Conservation (phyloP, 2,888 invertebrate species). For the Sabatieria punctata region DNA sequence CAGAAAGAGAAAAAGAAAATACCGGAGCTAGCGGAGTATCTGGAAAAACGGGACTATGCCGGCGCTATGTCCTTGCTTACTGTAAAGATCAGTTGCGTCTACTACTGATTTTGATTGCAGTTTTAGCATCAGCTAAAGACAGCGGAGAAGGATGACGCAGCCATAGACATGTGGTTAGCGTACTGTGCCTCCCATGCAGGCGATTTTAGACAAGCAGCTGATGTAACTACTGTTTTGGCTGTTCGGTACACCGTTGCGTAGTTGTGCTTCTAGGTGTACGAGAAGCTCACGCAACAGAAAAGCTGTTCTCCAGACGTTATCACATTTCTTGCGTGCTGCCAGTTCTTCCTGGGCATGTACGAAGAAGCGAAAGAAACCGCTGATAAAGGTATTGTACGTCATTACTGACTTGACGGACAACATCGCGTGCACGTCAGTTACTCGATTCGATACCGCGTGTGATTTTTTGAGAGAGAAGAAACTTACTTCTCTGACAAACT, state of each 20-base stretch:
- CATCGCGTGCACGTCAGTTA: no score
- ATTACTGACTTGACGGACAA: no score
- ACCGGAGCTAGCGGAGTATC: constrained; percentile 68
- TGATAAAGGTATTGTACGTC: constrained; percentile 34
- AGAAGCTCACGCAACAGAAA: constrained; percentile 38
- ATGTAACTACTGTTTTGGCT: constrained; percentile 40
- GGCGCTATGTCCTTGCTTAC: constrained; percentile 82
- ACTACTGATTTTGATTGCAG: constrained; percentile 9
- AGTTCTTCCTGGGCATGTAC: constrained; percentile 79
- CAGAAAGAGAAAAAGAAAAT: constrained; percentile 35
- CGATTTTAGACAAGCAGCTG: constrained; percentile 65
- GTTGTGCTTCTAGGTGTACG: constrained; percentile 33
- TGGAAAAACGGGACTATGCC: constrained; percentile 72
- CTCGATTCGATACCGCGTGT: no score
- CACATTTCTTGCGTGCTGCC: constrained; percentile 74
- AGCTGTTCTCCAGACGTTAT: constrained; percentile 43
- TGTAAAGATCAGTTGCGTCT: constrained; percentile 41
- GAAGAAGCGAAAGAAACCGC: constrained; percentile 47
- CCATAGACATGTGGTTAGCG: constrained; percentile 63
- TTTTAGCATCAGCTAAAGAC: constrained; percentile 13
- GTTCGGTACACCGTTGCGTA: no score
- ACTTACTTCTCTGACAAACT: no score
- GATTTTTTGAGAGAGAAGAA: no score
- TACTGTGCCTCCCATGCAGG: constrained; percentile 90
- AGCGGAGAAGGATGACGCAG: constrained; percentile 38